Evolutionary conservation across 2,888 invertebrate species (phyloP), one percentile per base, ranked within the genome.

Genomic region (Dryobotodes eremita): DNA sequence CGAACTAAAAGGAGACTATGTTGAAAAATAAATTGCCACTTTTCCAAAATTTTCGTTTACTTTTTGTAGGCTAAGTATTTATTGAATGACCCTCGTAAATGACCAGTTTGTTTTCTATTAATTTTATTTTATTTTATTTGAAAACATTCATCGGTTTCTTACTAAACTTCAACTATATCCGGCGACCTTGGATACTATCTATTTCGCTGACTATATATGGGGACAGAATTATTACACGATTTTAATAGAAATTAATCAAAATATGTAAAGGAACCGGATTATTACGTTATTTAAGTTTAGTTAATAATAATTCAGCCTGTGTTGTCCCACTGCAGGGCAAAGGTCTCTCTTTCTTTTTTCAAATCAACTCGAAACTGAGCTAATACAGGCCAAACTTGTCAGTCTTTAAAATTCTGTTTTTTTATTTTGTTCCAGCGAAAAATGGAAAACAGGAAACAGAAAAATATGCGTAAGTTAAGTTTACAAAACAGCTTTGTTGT

Each of bases 401-500:
- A 26, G 17, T 36, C 36, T 3, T n/a, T n/a, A n/a, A n/a, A n/a
- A n/a, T n/a, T n/a, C n/a, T n/a, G n/a, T n/a, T n/a, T n/a, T n/a
- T n/a, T n/a, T n/a, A n/a, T n/a, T n/a, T n/a, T n/a, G 13, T 72
- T 61, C 42, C 0, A 23, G 26, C 0, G 8, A 42, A 42, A 53
- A 76, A 23, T 31, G 8, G 0, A n/a, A 75, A 61, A 46, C 20
- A 7, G 2, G 1, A 13, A 46, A 11, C 11, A 26, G 50, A 31
- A 42, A 59, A 42, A 17, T 8, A 17, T 46, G 15, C 17, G 10
- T 42, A n/a, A 26, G n/a, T 15, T 15, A 23, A 20, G 23, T 79
- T 79, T 53, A 61, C 11, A 31, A 36, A 78, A 46, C 46, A 53
- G 13, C 2, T 36, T 36, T 36, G 46, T 61, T n/a, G n/a, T 61